Evolutionary conservation across 2,888 invertebrate species (phyloP).

Genomic region (Catocala nupta): DNA sequence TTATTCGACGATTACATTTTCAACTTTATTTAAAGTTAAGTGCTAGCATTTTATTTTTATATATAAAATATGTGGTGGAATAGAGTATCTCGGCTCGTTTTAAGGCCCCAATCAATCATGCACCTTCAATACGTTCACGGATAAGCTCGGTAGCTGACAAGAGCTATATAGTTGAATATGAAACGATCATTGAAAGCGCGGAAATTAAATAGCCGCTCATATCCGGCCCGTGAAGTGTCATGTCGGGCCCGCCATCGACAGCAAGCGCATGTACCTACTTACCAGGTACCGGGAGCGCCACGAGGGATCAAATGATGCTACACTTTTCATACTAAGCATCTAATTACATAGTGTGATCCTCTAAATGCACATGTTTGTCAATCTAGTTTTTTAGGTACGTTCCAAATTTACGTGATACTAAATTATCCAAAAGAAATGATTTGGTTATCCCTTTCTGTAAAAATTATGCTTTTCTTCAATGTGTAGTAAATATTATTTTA

Average conservation of each 20-base stretch:
- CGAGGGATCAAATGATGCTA: conserved; percentile 6
- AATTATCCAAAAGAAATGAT: too few relatives aligned
- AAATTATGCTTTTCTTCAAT: too few relatives aligned
- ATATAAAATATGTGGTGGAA: conserved; percentile 10
- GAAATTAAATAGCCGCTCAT: conserved; percentile 85
- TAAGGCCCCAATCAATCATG: conserved; percentile 39
- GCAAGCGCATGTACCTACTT: conserved; percentile 16
- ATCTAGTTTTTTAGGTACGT: too few relatives aligned
- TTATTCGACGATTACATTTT: too few relatives aligned
- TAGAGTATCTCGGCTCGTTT: conserved; percentile 31
- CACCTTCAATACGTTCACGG: conserved; percentile 41
- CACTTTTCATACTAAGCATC: neutral
- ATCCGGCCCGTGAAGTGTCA: conserved; percentile 74
- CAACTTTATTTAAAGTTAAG: too few relatives aligned
- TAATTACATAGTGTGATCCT: neutral
- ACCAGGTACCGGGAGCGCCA: conserved; percentile 2
- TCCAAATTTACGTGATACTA: too few relatives aligned
- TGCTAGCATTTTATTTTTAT: conserved; percentile 5
- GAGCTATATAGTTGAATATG: conserved; percentile 68
- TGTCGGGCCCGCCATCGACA: conserved; percentile 47
- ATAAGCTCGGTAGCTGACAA: conserved; percentile 61
- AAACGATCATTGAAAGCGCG: conserved; percentile 79
- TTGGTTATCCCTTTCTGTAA: too few relatives aligned
- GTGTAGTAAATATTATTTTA: too few relatives aligned
- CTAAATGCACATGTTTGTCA: neutral